Conservation (phyloP, 2,797 vertebrate species). For the Tympanoctomys barrerae region DNA sequence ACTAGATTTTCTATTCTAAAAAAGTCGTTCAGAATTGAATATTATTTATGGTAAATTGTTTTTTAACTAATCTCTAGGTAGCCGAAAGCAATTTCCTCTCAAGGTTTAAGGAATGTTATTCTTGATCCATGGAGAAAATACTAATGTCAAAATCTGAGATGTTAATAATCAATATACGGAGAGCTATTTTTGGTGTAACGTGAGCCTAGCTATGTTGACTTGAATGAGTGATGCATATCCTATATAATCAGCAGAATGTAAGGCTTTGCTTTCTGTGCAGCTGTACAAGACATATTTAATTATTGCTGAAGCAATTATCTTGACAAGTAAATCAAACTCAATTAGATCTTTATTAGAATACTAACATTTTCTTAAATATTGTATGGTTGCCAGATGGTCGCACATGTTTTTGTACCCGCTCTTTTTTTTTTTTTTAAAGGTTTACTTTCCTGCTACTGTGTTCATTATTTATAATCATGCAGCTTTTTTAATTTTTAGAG, state of each 20-base stretch:
- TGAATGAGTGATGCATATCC: conserved; percentile 66
- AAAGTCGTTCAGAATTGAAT: conserved; percentile 20
- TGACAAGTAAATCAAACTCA: conserved; percentile 86
- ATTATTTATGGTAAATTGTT: conserved; percentile 37
- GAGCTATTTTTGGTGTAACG: conserved; percentile 3
- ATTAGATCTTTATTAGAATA: conserved; percentile 81
- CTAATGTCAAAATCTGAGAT: conserved; percentile 70
- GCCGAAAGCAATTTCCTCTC: conserved; percentile 51
- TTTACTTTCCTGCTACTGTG: conserved; percentile 73
- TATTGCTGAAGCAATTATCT: conserved; percentile 87
- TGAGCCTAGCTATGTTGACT: conserved; percentile 31
- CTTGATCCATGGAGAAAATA: conserved; percentile 68
- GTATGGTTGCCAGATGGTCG: conserved; percentile 87
- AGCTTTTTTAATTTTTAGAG: conserved; percentile 50
- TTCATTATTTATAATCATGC: conserved; percentile 70
- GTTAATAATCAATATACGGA: conserved; percentile 51
- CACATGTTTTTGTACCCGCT: conserved; percentile 58
- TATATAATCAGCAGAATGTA: conserved; percentile 58
- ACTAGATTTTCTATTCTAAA: conserved; percentile 29
- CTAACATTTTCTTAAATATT: conserved; percentile 82
- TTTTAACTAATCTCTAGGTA: conserved; percentile 55
- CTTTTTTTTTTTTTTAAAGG: conserved; percentile 69
- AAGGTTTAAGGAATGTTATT: conserved; percentile 64
- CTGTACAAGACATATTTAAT: conserved; percentile 86
- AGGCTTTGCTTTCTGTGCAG: conserved; percentile 79